Evolutionary conservation across 1,140 invertebrate species (phyloP).

Genomic region (Onthophagus taurus): DNA sequence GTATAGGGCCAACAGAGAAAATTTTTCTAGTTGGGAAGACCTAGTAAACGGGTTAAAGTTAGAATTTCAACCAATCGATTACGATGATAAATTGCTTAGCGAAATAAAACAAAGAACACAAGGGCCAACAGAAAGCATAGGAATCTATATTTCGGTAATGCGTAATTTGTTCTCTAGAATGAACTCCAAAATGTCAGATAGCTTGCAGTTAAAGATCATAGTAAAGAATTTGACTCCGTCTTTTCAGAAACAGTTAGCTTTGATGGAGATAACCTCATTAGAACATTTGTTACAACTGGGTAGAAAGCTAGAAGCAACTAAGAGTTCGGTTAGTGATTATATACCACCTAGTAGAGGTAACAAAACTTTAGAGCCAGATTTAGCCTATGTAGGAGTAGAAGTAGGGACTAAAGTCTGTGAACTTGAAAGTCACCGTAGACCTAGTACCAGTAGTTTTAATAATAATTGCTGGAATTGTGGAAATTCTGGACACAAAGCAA

Average conservation of each 20-base stretch:
- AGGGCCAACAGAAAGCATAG: constrained; percentile 28
- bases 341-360: not conserved
- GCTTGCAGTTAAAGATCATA: no score
- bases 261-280: constrained; percentile 12
- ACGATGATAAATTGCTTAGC: constrained; percentile 25
- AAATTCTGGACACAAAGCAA: constrained; percentile 2
- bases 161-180: constrained; percentile 24
- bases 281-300: constrained; percentile 3
- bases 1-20: constrained; percentile 17
- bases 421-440: not conserved
- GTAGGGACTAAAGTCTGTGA: not conserved
- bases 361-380: constrained; percentile 9
- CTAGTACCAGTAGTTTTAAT: not conserved
- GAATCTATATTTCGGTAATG: constrained; percentile 29
- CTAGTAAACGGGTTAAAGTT: constrained; percentile 15
- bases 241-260: constrained; percentile 13
- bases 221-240: no score
- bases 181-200: constrained; percentile 10
- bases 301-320: constrained; percentile 5
- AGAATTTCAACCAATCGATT: constrained; percentile 26
- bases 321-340: constrained; percentile 5
- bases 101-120: constrained; percentile 29
- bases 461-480: constrained; percentile 8
- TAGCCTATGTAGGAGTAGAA: constrained; percentile 10
- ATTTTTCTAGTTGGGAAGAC: constrained; percentile 22